Evolutionary conservation across 92 coral and sea anemone genomes (phyloP), one percentile per base, ranked within the genome.

Genomic region (Umimayanthus kanabou): DNA sequence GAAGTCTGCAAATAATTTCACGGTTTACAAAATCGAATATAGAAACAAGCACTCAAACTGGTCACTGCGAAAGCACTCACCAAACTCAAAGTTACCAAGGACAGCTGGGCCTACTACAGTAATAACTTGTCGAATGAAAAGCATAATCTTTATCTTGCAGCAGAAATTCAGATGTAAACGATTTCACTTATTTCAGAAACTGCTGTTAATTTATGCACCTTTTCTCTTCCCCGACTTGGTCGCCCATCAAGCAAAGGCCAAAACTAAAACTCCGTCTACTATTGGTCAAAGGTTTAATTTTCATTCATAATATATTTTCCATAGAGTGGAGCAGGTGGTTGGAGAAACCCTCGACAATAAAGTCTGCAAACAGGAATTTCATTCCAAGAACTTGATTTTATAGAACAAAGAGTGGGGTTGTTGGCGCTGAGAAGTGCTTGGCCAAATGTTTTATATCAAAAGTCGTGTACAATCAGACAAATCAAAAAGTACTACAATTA

Each of bases 41-140:
- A n/a, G 76, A 40, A 66, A 43, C 13, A 82, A 23, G 25, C 45
- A 23, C 22, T n/a, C 9, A 33, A 67, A 43, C 4, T n/a, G 55
- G 30, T 40, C 18, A 67, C 42, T 47, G 26, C 45, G 4, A 75
- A 10, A 75, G 9, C 45, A 75, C 87, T 83, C 71, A 83, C 87
- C 77, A 25, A 70, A 49, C 9, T 83, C 79, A 49, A 83, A 83
- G 43, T 83, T 43, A 69, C 61, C 78, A 3, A 83, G 65, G 39
- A 83, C 43, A 47, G 87, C 77, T 29, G 87, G 87, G 29, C 79
- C 67, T 10, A 83, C 87, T 28, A 83, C 76, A 8, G 87, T 69
- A 25, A 83, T 83, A 71, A 83, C 87, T 83, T 83, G 87, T 20
- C 87, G 87, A 69, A 83, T 83, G 16, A 83, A 83, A 83, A 83